These are phyloP conservation scores for Triplophysa rosa DNA, from an alignment of 2,113 vertebrate genomes.

Conservation along the genomic window DNA sequence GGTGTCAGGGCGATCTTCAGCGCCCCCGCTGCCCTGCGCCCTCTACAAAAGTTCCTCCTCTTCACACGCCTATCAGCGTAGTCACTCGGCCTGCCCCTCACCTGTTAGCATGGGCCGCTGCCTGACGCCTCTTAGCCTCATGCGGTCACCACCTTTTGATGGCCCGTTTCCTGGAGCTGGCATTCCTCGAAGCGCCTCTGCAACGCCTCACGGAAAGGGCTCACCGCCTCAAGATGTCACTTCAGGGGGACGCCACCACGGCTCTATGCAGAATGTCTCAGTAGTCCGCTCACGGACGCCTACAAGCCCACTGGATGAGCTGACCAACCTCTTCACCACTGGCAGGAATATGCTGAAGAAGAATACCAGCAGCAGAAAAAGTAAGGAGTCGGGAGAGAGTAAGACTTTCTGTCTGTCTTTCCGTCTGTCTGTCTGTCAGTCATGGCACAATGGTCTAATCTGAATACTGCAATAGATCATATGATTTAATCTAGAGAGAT, in stretches of 20 bases:
- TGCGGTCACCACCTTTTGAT: conserved; percentile 91
- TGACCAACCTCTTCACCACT: conserved; percentile 96
- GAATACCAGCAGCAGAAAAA: conserved; percentile 88
- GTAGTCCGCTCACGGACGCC: conserved; percentile 86
- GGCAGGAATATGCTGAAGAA: conserved; percentile 95
- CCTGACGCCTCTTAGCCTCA: conserved; percentile 95
- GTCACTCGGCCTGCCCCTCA: conserved; percentile 93
- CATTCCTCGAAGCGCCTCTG: conserved; percentile 86
- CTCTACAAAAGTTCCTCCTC: conserved; percentile 89
- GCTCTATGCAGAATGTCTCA: conserved; percentile 83
- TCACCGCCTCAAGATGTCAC: conserved; percentile 82
- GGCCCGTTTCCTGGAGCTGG: conserved; percentile 83
- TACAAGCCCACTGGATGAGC: conserved; percentile 95
- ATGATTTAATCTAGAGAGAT: conserved; percentile 72
- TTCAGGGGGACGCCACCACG: conserved; percentile 78
- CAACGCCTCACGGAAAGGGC: conserved; percentile 86
- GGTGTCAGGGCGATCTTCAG: conserved; percentile 84
- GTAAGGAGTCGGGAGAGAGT: conserved; percentile 93
- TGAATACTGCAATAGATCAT: conserved; percentile 64
- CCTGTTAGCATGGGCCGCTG: conserved; percentile 95
- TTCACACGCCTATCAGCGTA: conserved; percentile 88
- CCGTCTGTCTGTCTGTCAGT: background rate
- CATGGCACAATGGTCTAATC: conserved; percentile 58
- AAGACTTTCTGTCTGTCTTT: conserved; percentile 65
- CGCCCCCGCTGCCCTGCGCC: conserved; percentile 88